phyloP scores from a whole-genome alignment of 2,113 vertebrate genomes.

The Marcusenius ussheri region DNA sequence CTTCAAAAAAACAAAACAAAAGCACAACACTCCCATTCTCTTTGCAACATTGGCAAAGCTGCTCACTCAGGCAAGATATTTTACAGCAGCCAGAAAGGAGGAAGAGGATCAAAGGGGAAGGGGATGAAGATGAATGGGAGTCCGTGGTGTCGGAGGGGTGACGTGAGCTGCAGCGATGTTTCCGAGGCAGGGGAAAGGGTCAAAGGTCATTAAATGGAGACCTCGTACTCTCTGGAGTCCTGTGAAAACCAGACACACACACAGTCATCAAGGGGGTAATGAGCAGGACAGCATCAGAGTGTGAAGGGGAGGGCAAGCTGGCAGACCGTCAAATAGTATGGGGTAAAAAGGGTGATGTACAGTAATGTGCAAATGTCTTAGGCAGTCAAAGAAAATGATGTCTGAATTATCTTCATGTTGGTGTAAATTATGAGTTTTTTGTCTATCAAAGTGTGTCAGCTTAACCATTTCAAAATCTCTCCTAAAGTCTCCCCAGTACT shows the following conservation, averaged over 20 bases:
- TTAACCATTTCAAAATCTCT: too few relatives aligned
- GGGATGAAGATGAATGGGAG: conserved; percentile 9
- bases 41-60: conserved; percentile 35
- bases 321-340: not conserved
- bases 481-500: too few relatives aligned
- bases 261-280: conserved; percentile 3
- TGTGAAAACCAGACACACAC: conserved; percentile 58
- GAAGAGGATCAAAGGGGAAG: conserved; percentile 19
- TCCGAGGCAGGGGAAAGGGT: conserved; percentile 45
- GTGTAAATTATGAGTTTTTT: too few relatives aligned
- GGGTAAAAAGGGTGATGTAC: not conserved
- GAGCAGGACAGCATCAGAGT: not conserved
- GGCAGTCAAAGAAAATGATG: too few relatives aligned
- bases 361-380: too few relatives aligned
- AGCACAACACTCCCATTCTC: conserved; percentile 59
- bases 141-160: conserved; percentile 21
- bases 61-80: conserved; percentile 43
- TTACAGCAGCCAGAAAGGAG: conserved; percentile 33
- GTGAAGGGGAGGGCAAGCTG: not conserved
- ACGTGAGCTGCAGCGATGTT: conserved; percentile 45
- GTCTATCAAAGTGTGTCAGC: too few relatives aligned
- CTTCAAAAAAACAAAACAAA: conserved; percentile 47
- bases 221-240: conserved; percentile 80
- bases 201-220: conserved; percentile 71
- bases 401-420: too few relatives aligned